Conservation (phyloP, 2,113 vertebrate species). For the Okapia johnstoni region DNA sequence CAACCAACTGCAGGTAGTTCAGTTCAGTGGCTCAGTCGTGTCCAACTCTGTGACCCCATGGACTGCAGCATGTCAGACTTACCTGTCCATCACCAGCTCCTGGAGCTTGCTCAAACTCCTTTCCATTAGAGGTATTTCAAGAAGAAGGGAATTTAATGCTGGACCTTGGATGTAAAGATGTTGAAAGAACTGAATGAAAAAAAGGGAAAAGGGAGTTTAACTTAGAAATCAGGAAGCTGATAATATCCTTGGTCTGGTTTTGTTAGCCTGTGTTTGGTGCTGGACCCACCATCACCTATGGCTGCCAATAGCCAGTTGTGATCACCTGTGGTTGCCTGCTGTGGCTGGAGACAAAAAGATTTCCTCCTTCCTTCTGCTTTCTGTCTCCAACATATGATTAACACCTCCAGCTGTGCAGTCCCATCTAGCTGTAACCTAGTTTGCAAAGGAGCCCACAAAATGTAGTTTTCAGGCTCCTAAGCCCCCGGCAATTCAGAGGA, state of each 20-base stretch:
- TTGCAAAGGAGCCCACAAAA: neutral
- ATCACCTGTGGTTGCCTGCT: neutral
- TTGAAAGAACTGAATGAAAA: neutral
- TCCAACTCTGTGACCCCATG: neutral
- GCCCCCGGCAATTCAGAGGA: neutral
- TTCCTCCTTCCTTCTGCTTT: neutral
- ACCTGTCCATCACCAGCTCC: neutral
- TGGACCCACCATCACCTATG: neutral
- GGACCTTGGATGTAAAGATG: neutral
- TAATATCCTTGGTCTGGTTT: neutral
- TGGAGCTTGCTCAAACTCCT: neutral
- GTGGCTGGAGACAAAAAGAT: neutral
- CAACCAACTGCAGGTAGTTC: neutral
- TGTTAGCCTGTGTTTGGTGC: neutral
- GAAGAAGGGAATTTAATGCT: neutral
- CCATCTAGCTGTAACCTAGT: neutral
- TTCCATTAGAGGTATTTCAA: neutral
- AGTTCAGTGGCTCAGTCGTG: neutral
- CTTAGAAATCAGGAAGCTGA: neutral
- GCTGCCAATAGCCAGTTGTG: neutral
- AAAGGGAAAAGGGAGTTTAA: neutral
- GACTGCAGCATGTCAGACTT: neutral
- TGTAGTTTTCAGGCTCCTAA: neutral
- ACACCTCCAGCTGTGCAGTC: neutral
- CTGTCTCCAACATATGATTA: neutral